Conservation (phyloP, 2,797 vertebrate genomes). For the Onychomys leucogaster region DNA sequence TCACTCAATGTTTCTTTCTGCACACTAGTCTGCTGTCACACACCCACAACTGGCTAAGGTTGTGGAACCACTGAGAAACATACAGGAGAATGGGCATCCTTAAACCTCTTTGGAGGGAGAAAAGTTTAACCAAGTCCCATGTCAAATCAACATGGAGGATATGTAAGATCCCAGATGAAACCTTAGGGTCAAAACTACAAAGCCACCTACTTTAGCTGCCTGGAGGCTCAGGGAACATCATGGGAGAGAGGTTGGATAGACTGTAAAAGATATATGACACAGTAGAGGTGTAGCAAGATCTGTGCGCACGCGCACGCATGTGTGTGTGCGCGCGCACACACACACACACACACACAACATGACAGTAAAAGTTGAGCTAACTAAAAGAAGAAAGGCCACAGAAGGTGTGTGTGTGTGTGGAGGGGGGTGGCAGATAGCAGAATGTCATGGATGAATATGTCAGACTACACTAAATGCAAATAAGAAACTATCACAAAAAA, state of each 20-base stretch:
- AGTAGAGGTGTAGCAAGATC: too few relatives aligned
- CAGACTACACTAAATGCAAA: not conserved
- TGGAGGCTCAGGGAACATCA: not conserved
- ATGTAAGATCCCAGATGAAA: not conserved
- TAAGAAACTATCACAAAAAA: not conserved
- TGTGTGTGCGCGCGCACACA: too few relatives aligned
- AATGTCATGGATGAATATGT: not conserved
- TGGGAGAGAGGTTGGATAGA: not conserved
- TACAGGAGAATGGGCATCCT: not conserved
- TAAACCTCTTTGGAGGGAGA: not conserved
- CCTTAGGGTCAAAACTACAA: not conserved
- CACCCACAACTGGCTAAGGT: too few relatives aligned
- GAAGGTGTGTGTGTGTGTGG: too few relatives aligned
- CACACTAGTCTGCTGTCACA: accelerated
- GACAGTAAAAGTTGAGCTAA: too few relatives aligned
- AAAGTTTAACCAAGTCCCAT: too few relatives aligned
- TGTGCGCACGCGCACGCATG: not conserved
- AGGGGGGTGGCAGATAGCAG: too few relatives aligned
- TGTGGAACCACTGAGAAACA: not conserved
- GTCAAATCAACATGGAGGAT: not conserved
- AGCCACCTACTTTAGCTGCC: not conserved
- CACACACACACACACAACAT: not conserved
- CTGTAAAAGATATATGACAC: not conserved
- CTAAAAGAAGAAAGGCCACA: not conserved
- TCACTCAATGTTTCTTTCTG: accelerated